Evolutionary conservation across 1,140 invertebrate species (phyloP).

Genomic region (Hesperophylax magnus): DNA sequence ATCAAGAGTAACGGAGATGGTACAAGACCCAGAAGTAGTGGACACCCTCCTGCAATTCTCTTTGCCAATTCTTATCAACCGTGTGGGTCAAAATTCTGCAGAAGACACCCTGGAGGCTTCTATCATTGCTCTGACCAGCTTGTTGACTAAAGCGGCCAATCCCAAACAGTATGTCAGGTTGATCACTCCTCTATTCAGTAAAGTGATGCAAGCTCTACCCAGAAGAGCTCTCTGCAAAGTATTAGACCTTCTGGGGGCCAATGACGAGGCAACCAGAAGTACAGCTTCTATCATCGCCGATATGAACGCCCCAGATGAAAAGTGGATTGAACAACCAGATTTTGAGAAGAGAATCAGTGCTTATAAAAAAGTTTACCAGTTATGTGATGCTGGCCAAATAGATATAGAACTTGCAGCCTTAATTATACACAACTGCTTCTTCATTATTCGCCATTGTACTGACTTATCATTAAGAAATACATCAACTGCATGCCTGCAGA

Average conservation of each 20-base stretch:
- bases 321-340: conserved; percentile 93
- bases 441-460: conserved; percentile 81
- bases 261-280: conserved; percentile 55
- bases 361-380: conserved; percentile 76
- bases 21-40: conserved; percentile 76
- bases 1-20: conserved; percentile 82
- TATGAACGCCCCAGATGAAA: conserved; percentile 89
- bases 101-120: conserved; percentile 74
- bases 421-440: conserved; percentile 87
- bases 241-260: conserved; percentile 69
- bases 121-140: conserved; percentile 78
- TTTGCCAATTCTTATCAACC: conserved; percentile 81
- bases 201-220: conserved; percentile 71
- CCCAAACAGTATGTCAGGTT: conserved; percentile 77
- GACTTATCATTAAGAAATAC: conserved; percentile 88
- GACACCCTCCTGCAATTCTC: conserved; percentile 79
- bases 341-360: conserved; percentile 84
- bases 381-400: conserved; percentile 72
- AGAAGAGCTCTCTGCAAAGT: conserved; percentile 78
- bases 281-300: conserved; percentile 73
- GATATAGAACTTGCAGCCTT: conserved; percentile 79
- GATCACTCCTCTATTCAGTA: conserved; percentile 77
- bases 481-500: conserved; percentile 82
- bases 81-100: conserved; percentile 76
- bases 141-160: conserved; percentile 78